Conservation (phyloP, 2,888 invertebrate species). For the Matsumyia berberina region DNA sequence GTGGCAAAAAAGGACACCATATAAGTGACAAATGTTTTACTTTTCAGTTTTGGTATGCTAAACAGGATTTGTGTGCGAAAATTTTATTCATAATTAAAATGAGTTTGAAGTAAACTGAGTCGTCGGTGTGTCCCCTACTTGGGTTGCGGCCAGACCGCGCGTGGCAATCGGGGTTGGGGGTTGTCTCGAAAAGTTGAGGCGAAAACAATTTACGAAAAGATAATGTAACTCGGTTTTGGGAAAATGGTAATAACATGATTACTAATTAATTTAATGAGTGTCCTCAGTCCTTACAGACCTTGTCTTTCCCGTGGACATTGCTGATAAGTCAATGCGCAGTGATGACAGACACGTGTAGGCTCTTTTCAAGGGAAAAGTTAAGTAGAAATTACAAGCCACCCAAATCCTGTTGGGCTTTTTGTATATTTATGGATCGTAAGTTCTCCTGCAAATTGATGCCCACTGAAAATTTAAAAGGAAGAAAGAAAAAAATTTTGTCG, state of each 20-base stretch:
- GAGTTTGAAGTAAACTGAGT: conserved; percentile 25
- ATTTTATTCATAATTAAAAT: conserved; percentile 66
- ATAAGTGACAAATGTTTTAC: conserved; percentile 42
- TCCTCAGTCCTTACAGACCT: background rate
- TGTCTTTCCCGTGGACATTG: conserved; percentile 3
- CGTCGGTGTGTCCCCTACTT: background rate
- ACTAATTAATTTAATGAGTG: conserved; percentile 50
- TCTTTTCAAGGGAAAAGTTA: background rate
- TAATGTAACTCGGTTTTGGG: conserved; percentile 8
- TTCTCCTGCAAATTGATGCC: no score
- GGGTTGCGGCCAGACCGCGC: conserved; percentile 1
- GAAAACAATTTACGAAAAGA: conserved; percentile 3
- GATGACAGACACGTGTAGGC: conserved; percentile 6
- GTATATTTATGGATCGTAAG: background rate
- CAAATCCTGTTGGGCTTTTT: background rate
- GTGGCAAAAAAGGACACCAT: conserved; percentile 30
- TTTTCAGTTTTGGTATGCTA: conserved; percentile 37
- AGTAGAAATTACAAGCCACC: background rate
- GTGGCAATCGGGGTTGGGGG: background rate
- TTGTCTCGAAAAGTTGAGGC: conserved; percentile 30
- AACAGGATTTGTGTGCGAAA: conserved; percentile 56
- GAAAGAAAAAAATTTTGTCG: background rate
- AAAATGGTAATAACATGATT: conserved; percentile 31
- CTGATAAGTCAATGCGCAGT: conserved; percentile 4
- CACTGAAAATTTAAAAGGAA: no score